Evolutionary conservation across 2,797 vertebrate species (phyloP), one percentile per base, ranked within the genome.

Genomic region (Adelosebastes latens): DNA sequence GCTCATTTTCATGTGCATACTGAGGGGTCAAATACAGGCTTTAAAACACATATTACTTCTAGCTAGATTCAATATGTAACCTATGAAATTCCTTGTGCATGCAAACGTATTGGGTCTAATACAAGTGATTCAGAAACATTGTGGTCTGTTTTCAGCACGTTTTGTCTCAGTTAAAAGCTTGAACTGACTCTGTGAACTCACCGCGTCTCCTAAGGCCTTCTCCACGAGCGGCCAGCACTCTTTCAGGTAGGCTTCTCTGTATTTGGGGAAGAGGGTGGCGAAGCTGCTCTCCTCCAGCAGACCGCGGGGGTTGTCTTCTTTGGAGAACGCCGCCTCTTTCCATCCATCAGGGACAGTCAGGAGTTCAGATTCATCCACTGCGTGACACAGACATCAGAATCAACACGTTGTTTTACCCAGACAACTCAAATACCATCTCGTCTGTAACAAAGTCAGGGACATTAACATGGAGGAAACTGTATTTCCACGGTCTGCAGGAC

Each of bases 261-360:
- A 99, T 66, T 98, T 99, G 0, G 98, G 97, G 71, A 99, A 99
- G 5, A 99, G 94, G 0, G 98, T 99, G 20, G 98, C 98, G 74
- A 99, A 99, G 89, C 97, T 99, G 95, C 98, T 99, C 88, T 99
- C 98, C 80, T 99, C 98, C 93, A 99, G 83, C 22, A 99, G 89
- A 2, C 99, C 98, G 2, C 89, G 96, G 12, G 97, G 97, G 71
- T 99, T 99, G 93, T 99, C 97, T 0, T 97, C 97, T 85, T 84
- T 96, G 5, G 92, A 96, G 90, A 99, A 99, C 0, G 89, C 1
- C 0, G 96, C 95, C 84, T 99, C 99, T 78, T 96, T 98, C 98
- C 99, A 99, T 58, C 97, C 99, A 29, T 99, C 98, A 6, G 98
- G 98, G 42, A 99, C 99, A 2, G 96, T 97, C 29, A 99, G 93